These are phyloP conservation scores for Bombylius discolor DNA, from an alignment of 2,888 invertebrate species.

Conservation along the genomic window DNA sequence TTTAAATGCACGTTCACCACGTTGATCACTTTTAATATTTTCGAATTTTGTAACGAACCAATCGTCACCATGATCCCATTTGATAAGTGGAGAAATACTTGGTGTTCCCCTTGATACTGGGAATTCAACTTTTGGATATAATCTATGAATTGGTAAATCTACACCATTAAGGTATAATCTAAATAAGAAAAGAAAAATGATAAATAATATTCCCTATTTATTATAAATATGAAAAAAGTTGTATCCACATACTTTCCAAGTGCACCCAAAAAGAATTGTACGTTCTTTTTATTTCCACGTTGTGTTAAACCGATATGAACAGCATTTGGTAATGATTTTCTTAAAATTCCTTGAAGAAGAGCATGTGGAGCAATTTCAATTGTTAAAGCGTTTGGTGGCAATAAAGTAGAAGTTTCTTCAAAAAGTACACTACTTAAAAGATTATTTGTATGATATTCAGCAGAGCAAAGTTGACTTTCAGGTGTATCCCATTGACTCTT, in stretches of 20 bases:
- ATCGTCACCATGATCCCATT: slow-evolving; percentile 74
- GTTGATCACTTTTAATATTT: slow-evolving; percentile 51
- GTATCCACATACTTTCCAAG: slow-evolving; percentile 37
- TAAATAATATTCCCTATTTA: background rate
- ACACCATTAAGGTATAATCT: slow-evolving; percentile 67
- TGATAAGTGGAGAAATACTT: slow-evolving; percentile 68
- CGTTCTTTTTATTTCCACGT: slow-evolving; percentile 40
- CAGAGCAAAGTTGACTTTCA: slow-evolving; percentile 50
- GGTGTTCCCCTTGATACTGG: slow-evolving; percentile 82
- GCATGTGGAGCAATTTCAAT: slow-evolving; percentile 61
- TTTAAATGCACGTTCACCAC: slow-evolving; percentile 49
- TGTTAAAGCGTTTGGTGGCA: slow-evolving; percentile 49
- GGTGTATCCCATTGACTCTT: slow-evolving; percentile 54
- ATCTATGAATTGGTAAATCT: slow-evolving; percentile 55
- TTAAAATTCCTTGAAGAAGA: slow-evolving; percentile 52
- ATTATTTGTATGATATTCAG: slow-evolving; percentile 83
- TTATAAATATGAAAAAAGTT: background rate
- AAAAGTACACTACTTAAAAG: slow-evolving; percentile 46
- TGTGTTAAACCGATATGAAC: slow-evolving; percentile 48
- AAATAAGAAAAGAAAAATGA: slow-evolving; percentile 23
- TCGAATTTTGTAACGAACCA: slow-evolving; percentile 61
- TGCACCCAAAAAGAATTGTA: slow-evolving; percentile 31
- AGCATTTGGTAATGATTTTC: slow-evolving; percentile 43
- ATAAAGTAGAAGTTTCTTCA: slow-evolving; percentile 47
- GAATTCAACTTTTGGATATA: slow-evolving; percentile 63